These are phyloP conservation scores for Tor tambroides DNA, from an alignment of 2,113 vertebrate species.

Conservation along the genomic window DNA sequence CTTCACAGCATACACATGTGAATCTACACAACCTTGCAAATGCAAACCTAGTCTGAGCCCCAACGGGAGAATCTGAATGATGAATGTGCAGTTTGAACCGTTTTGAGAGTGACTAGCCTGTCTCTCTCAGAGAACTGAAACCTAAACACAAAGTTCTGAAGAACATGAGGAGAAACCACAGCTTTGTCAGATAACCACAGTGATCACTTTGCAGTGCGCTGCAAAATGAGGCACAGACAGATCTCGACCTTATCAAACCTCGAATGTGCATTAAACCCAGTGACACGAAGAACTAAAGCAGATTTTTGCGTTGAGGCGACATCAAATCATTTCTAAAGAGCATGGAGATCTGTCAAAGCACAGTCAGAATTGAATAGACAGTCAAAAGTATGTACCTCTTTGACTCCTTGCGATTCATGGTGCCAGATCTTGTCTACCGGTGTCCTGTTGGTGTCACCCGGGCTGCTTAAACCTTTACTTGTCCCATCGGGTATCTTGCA, in stretches of 20 bases:
- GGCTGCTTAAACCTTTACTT: slow-evolving; percentile 57
- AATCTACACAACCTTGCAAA: background rate
- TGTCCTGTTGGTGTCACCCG: slow-evolving; percentile 58
- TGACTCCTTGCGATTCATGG: slow-evolving; percentile 73
- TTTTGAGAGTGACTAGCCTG: background rate
- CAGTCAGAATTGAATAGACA: background rate
- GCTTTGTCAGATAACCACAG: slow-evolving; percentile 54
- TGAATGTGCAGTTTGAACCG: slow-evolving; percentile 25
- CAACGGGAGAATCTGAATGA: background rate
- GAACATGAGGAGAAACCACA: slow-evolving; percentile 61
- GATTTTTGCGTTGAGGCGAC: background rate
- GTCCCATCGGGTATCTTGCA: slow-evolving; percentile 66
- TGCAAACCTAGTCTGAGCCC: background rate
- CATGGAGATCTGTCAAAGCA: background rate
- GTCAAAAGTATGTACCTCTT: slow-evolving; percentile 72
- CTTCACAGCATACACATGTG: slow-evolving; percentile 14
- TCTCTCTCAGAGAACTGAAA: slow-evolving; percentile 50
- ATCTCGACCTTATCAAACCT: slow-evolving; percentile 43
- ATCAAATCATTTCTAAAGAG: background rate
- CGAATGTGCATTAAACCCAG: background rate
- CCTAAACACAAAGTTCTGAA: slow-evolving; percentile 52
- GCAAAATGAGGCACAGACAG: slow-evolving; percentile 35
- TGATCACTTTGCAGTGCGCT: slow-evolving; percentile 51
- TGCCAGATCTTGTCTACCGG: slow-evolving; percentile 65
- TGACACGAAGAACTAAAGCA: background rate